phyloP scores from a whole-genome alignment of 1,140 invertebrate genomes.

The Cherax destructor region DNA sequence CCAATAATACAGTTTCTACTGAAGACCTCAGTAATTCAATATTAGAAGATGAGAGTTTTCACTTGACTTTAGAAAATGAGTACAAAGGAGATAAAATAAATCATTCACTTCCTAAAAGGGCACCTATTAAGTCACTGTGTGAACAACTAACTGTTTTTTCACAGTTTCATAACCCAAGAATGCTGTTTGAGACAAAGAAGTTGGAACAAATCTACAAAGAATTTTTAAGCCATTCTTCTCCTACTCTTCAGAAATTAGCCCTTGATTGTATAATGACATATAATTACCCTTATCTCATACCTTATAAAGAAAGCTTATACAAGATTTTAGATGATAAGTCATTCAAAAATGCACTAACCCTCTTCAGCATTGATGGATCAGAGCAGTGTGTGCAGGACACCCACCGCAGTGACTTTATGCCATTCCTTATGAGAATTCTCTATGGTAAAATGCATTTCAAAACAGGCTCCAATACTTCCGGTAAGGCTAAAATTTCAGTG shows the following conservation, averaged over 20 bases:
- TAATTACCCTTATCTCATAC: slow-evolving; percentile 84
- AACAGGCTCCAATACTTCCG: slow-evolving; percentile 82
- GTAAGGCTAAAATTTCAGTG: slow-evolving; percentile 83
- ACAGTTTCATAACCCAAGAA: slow-evolving; percentile 87
- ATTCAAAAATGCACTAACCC: slow-evolving; percentile 87
- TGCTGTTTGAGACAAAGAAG: slow-evolving; percentile 84
- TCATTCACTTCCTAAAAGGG: slow-evolving; percentile 21
- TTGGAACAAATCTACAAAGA: slow-evolving; percentile 86
- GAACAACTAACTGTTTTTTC: slow-evolving; percentile 86
- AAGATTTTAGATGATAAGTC: slow-evolving; percentile 90
- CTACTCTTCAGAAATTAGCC: slow-evolving; percentile 87
- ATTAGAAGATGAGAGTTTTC: not conserved
- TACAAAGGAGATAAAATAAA: not conserved
- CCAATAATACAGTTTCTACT: not conserved
- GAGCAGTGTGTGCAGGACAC: slow-evolving; percentile 82
- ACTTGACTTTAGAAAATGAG: not conserved
- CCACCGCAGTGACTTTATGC: slow-evolving; percentile 85
- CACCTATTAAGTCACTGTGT: slow-evolving; percentile 78
- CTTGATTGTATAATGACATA: slow-evolving; percentile 91
- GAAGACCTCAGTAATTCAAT: slow-evolving; percentile 2
- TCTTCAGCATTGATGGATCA: slow-evolving; percentile 83
- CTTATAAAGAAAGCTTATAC: slow-evolving; percentile 86
- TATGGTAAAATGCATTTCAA: slow-evolving; percentile 92
- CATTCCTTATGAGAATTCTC: slow-evolving; percentile 87
- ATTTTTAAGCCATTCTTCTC: slow-evolving; percentile 86